Evolutionary conservation across 1,140 invertebrate genomes (phyloP), one percentile per base, ranked within the genome.

Genomic region (Cecropterus lyciades): DNA sequence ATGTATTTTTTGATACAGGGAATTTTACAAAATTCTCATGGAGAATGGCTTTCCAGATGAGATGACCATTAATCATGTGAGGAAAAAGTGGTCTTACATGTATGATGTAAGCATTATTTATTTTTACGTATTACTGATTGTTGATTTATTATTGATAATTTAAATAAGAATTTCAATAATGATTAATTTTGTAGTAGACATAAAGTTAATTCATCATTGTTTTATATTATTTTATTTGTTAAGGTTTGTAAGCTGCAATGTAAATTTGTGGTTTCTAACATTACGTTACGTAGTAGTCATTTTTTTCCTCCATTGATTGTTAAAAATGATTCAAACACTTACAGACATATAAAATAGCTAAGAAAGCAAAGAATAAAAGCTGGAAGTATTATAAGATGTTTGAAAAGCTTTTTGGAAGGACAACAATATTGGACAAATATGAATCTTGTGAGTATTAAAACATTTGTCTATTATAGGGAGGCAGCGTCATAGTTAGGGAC

Each of bases 71-170:
- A 76, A 80, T 14, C 87, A 92, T 77, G 81, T 90, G 4, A 82
- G 89, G 42, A 92, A 90, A 57, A 92, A 92, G 48, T 92, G 87
- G 87, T 81, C 82, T 15, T 92, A 90, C 15, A 88, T 79, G 51
- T 90, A 87, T 82, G 87, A 92, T 85, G 89, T 92, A 73, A 85
- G 89, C 89, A 70, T 42, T 40, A 46, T 53, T 55, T 43, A 49
- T 70, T 57, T 13, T 57, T 37, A 33, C 3, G 5, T 24, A 1
- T 24, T 24, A 24, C 20, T 24, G 20, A 1, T 24, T 24, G n/a
- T n/a, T n/a, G n/a, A n/a, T n/a, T n/a, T n/a, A n/a, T n/a, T n/a
- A n/a, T n/a, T n/a, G n/a, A n/a, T n/a, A n/a, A n/a, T n/a, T n/a
- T n/a, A n/a, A n/a, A 3, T 24, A 24, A 24, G 20, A 24, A 1